phyloP scores from a whole-genome alignment of 2,888 invertebrate species.

The Cotesia congregata region DNA sequence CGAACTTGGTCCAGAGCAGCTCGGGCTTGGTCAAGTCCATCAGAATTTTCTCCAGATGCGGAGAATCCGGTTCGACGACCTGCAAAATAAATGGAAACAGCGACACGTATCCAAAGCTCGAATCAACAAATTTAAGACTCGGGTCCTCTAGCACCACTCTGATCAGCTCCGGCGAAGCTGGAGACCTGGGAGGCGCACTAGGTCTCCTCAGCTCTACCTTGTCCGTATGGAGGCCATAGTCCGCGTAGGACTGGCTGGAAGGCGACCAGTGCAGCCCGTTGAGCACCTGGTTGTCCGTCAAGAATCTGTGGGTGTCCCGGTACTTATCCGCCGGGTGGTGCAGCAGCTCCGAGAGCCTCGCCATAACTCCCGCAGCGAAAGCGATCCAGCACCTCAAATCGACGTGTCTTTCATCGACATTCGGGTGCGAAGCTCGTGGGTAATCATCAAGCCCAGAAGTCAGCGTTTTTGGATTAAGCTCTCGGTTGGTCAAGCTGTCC shows the following conservation, averaged over 20 bases:
- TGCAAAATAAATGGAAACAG: conserved; percentile 94
- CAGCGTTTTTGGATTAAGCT: conserved; percentile 97
- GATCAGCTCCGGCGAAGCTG: conserved; percentile 74
- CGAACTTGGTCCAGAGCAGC: conserved; percentile 89
- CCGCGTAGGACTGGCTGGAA: conserved; percentile 84
- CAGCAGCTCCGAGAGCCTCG: conserved; percentile 78
- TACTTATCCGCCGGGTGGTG: conserved; percentile 78
- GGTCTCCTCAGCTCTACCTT: conserved; percentile 82
- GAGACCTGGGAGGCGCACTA: conserved; percentile 73
- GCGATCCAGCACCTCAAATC: conserved; percentile 99
- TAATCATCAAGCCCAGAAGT: conserved; percentile 98
- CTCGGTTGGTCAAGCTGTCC: conserved; percentile 80
- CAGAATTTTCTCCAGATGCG: conserved; percentile 84
- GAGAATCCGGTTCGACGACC: conserved; percentile 85
- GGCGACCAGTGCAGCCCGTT: conserved; percentile 92
- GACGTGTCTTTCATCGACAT: conserved; percentile 89
- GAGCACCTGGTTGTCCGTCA: conserved; percentile 83
- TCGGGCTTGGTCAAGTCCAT: conserved; percentile 84
- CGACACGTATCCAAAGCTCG: conserved; percentile 93
- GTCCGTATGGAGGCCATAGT: conserved; percentile 95
- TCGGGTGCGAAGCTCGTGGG: conserved; percentile 97
- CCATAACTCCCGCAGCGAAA: conserved; percentile 86
- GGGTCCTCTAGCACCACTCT: conserved; percentile 83
- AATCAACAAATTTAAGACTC: conserved; percentile 83
- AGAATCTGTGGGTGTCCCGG: conserved; percentile 78